Percentiles rank a stretch among this genome's conserved stretches.
Evolutionary conservation across 2,888 invertebrate genomes (phyloP).

Genomic region (Drosophila ustulata): DNA sequence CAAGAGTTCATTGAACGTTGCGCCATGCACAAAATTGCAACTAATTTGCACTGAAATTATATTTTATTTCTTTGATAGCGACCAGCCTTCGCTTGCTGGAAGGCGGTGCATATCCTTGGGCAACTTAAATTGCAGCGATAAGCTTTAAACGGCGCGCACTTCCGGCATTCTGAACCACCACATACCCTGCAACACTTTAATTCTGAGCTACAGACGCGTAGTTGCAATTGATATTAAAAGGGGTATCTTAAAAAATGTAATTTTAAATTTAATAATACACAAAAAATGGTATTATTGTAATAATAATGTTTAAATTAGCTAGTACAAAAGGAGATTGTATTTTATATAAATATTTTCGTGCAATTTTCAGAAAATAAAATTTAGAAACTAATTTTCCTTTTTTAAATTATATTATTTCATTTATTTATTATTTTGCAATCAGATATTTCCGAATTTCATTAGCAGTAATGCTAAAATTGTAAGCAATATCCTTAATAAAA

Average conservation of each 20-base stretch:
- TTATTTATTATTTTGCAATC: too few species aligned
- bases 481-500: neutral
- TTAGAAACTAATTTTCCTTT: too few species aligned
- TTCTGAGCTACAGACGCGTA: constrained; percentile 18
- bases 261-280: too few species aligned
- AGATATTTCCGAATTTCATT: too few species aligned
- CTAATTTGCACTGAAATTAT: constrained; percentile 74
- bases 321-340: too few species aligned
- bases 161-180: constrained; percentile 64
- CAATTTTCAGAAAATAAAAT: too few species aligned
- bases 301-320: too few species aligned
- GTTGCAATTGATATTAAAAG: rapidly evolving
- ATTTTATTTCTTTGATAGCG: constrained; percentile 61
- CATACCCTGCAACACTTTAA: constrained; percentile 23
- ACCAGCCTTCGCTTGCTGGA: constrained; percentile 1
- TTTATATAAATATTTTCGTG: too few species aligned
- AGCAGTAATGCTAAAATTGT: too few species aligned
- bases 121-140: constrained; percentile 79
- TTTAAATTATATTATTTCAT: too few species aligned
- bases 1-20: constrained; percentile 69
- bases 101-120: constrained; percentile 63
- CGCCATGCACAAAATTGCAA: constrained; percentile 73
- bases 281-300: too few species aligned
- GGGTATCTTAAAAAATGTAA: neutral
- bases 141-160: constrained; percentile 79